Evolutionary conservation across 1,140 invertebrate species (phyloP), one percentile per base, ranked within the genome.

Genomic region (Leptestheria dahalacensis): DNA sequence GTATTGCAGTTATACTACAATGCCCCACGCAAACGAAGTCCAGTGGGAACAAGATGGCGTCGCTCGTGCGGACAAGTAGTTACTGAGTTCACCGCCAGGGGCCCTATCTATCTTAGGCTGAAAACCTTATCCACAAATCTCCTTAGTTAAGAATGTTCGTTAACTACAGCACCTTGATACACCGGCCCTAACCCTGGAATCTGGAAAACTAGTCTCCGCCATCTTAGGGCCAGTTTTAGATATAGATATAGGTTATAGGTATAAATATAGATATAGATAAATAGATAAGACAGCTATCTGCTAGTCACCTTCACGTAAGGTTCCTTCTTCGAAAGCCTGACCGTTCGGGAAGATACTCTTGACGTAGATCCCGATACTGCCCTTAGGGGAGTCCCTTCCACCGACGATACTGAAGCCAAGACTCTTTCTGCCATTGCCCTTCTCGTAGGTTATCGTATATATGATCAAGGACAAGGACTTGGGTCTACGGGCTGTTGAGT

Each of bases 381-480:
- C 89, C 67, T 86, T 85, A 1, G 89, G 85, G 28, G 88, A 90
- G 69, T 93, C 90, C 9, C 78, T 82, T 47, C 90, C 90, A 25
- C 90, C 91, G 24, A 93, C 90, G 66, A 93, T 90, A 70, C 87
- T 91, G 69, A 94, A 93, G 1, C 90, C 91, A 21, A 95, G 75
- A 57, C 86, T 88, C 69, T 90, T 91, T 56, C 86, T 81, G 2
- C 86, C 85, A 10, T 79, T 79, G 20, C 88, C 88, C 72, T 92
- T 92, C 68, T 82, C 80, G 68, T 91, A 88, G 48, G 77, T 71
- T 11, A 78, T 77, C 1, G 73, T 77, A 58, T 76, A 65, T 60
- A 79, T 84, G 0, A 81, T 60, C 25, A 64, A 48, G 26, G 64
- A 33, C 69, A 77, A 65, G 71, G 75, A 48, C 71, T 72, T 59